These are phyloP conservation scores for Ginglymostoma cirratum DNA, from an alignment of 2,113 vertebrate genomes.

Conservation along the genomic window DNA sequence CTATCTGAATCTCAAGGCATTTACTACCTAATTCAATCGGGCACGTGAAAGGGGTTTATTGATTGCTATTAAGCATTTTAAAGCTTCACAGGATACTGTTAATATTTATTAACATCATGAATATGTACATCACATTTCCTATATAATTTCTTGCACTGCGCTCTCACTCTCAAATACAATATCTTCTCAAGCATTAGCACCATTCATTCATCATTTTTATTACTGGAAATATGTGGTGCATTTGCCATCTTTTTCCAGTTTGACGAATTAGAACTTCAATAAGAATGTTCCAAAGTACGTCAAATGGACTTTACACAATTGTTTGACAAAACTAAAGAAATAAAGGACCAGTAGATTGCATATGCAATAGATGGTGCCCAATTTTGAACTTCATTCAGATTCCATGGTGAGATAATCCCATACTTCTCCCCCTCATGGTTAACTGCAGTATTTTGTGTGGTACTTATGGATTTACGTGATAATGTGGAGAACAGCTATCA, in stretches of 20 bases:
- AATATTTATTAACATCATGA: not conserved
- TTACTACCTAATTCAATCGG: not conserved
- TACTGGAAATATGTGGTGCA: not conserved
- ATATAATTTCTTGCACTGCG: not conserved
- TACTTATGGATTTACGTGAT: not conserved
- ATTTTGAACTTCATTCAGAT: not conserved
- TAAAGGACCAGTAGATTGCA: not conserved
- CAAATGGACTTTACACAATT: not conserved
- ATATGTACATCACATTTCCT: not conserved
- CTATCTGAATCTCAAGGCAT: not conserved
- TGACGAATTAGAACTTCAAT: not conserved
- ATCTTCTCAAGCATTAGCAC: not conserved
- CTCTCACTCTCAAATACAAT: not conserved
- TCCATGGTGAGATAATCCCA: not conserved
- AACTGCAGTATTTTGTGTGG: too few relatives aligned
- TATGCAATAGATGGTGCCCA: not conserved
- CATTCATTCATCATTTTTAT: not conserved
- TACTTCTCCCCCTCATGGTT: not conserved
- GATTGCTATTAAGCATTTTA: not conserved
- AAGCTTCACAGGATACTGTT: not conserved
- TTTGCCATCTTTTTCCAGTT: not conserved
- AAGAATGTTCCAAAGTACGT: not conserved
- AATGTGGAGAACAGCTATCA: not conserved
- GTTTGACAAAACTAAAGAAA: not conserved
- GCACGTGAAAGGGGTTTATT: not conserved